A percentile compares a stretch with the other conserved stretches of the same genome.
Conservation (phyloP, 2,888 invertebrate genomes). For the Anoncus sp. region DNA sequence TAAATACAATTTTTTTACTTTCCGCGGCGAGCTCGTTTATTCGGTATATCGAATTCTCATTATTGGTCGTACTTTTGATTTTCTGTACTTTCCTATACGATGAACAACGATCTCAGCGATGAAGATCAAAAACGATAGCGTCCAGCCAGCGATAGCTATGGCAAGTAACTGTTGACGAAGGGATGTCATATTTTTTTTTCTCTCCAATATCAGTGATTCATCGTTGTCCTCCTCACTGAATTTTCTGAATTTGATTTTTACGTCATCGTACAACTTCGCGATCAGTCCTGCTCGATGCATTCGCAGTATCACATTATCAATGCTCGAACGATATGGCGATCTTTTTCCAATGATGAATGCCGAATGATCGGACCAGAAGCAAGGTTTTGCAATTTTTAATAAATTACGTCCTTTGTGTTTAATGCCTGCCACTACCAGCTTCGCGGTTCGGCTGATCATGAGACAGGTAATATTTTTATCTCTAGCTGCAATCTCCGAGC, state of each 20-base stretch:
- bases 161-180: neutral
- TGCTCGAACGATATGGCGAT: constrained; percentile 31
- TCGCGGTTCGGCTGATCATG: constrained; percentile 33
- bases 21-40: no score
- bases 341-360: no score
- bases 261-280: no score
- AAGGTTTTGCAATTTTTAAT: no score
- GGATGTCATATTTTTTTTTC: neutral
- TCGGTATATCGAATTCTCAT: no score
- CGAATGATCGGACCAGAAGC: no score
- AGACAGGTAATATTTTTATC: constrained; percentile 52
- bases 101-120: neutral
- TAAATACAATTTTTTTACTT: no score
- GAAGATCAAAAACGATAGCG: neutral
- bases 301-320: neutral
- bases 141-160: neutral
- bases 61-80: no score
- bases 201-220: neutral
- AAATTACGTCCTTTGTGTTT: no score
- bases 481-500: constrained; percentile 7
- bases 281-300: neutral
- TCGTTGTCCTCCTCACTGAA: no score
- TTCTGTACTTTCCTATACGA: neutral
- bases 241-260: no score
- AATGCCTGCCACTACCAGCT: no score